Evolutionary conservation across 2,888 invertebrate species (phyloP).

Genomic region (Drosophila paranaensis): DNA sequence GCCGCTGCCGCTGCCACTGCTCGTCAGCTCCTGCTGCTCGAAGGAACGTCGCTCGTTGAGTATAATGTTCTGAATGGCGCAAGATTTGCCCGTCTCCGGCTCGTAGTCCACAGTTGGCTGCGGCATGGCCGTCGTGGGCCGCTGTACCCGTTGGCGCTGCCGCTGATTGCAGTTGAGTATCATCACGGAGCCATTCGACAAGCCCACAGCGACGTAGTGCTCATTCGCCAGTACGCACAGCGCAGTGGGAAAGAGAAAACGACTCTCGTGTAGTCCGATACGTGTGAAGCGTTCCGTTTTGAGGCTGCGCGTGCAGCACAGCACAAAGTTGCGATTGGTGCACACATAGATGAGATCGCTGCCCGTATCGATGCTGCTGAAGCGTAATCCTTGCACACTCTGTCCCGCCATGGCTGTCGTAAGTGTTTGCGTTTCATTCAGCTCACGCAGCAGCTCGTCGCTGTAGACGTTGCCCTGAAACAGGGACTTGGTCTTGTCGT

Average conservation of each 20-base stretch:
- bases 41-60: conserved; percentile 79
- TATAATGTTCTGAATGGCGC: conserved; percentile 84
- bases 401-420: conserved; percentile 48
- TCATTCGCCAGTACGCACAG: conserved; percentile 81
- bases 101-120: conserved; percentile 26
- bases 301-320: conserved; percentile 81
- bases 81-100: conserved; percentile 82
- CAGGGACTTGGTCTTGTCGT: conserved; percentile 82
- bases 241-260: conserved; percentile 82
- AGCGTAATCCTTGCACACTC: conserved; percentile 81
- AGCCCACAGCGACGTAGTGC: conserved; percentile 80
- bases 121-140: conserved; percentile 44
- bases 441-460: conserved; percentile 82
- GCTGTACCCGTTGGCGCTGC: conserved; percentile 40
- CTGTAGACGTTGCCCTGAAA: conserved; percentile 84
- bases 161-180: conserved; percentile 81
- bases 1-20: not conserved
- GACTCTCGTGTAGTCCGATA: conserved; percentile 80
- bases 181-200: conserved; percentile 84
- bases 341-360: conserved; percentile 81
- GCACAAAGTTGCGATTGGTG: conserved; percentile 83
- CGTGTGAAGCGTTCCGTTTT: conserved; percentile 80
- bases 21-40: conserved; percentile 37
- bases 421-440: conserved; percentile 72
- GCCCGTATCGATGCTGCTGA: conserved; percentile 81